Conservation (phyloP, 2,113 vertebrate species). For the Rhinichthys klamathensis region DNA sequence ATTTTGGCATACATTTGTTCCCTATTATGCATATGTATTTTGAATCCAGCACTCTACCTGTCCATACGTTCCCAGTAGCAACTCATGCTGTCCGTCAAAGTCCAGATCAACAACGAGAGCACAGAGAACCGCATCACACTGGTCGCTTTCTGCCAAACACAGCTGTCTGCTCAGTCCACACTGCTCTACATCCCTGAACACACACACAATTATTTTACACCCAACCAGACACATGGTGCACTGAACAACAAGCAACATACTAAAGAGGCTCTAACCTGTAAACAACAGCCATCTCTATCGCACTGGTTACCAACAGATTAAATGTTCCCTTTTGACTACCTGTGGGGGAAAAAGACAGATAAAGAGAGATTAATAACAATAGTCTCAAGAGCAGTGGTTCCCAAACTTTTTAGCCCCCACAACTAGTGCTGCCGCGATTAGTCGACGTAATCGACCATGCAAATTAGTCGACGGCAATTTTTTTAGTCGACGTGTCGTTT, state of each 20-base stretch:
- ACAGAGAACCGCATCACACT: slow-evolving; percentile 86
- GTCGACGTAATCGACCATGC: too few species aligned
- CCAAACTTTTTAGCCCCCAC: too few species aligned
- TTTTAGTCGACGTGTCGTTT: too few species aligned
- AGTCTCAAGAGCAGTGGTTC: background rate
- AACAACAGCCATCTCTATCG: slow-evolving; percentile 85
- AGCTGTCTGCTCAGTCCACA: slow-evolving; percentile 76
- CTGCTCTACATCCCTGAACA: slow-evolving; percentile 80
- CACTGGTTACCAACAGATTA: slow-evolving; percentile 84
- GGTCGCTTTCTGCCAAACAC: slow-evolving; percentile 82
- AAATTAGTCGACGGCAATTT: too few species aligned
- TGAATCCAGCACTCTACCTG: slow-evolving; percentile 67
- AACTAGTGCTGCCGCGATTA: too few species aligned
- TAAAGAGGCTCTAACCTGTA: slow-evolving; percentile 77
- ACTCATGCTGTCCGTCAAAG: slow-evolving; percentile 81
- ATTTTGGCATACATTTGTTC: background rate
- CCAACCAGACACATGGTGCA: background rate
- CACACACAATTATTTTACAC: slow-evolving; percentile 11
- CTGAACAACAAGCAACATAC: background rate
- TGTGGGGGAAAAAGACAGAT: slow-evolving; percentile 14
- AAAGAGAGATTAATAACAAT: background rate
- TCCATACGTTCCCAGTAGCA: slow-evolving; percentile 82
- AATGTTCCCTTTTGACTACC: slow-evolving; percentile 59
- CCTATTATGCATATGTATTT: background rate
- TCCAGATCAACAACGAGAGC: slow-evolving; percentile 86